phyloP scores from a whole-genome alignment of 2,888 invertebrate genomes.

The Anthophora plumipes region DNA sequence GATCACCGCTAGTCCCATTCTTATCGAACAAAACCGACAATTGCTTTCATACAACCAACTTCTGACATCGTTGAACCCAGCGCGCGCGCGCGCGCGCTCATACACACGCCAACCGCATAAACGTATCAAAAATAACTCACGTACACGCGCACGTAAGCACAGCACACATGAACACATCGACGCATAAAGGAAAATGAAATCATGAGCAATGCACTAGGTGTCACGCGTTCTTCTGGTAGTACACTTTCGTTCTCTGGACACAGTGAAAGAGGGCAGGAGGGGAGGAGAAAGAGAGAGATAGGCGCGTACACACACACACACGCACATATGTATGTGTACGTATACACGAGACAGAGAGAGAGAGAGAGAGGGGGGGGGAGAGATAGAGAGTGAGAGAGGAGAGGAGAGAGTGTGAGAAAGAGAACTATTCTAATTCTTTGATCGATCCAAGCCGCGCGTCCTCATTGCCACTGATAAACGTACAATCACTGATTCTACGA shows the following conservation, averaged over 20 bases:
- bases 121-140: slow-evolving; percentile 7
- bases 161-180: neutral
- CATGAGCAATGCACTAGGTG: slow-evolving; percentile 20
- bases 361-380: neutral
- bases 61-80: slow-evolving; percentile 39
- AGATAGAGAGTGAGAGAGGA: neutral
- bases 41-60: slow-evolving; percentile 40
- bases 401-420: neutral
- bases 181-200: slow-evolving; percentile 10
- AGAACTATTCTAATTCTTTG: slow-evolving; percentile 34
- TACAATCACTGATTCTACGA: slow-evolving; percentile 20
- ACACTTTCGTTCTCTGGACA: slow-evolving; percentile 38
- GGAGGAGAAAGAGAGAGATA: neutral
- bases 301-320: too few relatives aligned
- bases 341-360: too few relatives aligned
- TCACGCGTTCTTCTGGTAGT: slow-evolving; percentile 17
- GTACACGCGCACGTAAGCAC: neutral
- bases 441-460: slow-evolving; percentile 55
- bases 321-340: too few relatives aligned
- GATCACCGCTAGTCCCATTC: slow-evolving; percentile 41
- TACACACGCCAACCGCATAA: slow-evolving; percentile 3
- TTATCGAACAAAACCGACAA: slow-evolving; percentile 39
- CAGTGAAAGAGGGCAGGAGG: neutral
- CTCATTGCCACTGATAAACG: slow-evolving; percentile 41
- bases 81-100: slow-evolving; percentile 48